A percentile compares a stretch with the other conserved stretches of the same genome.
Conservation (phyloP, 2,888 invertebrate species). For the Arctia plantaginis region DNA sequence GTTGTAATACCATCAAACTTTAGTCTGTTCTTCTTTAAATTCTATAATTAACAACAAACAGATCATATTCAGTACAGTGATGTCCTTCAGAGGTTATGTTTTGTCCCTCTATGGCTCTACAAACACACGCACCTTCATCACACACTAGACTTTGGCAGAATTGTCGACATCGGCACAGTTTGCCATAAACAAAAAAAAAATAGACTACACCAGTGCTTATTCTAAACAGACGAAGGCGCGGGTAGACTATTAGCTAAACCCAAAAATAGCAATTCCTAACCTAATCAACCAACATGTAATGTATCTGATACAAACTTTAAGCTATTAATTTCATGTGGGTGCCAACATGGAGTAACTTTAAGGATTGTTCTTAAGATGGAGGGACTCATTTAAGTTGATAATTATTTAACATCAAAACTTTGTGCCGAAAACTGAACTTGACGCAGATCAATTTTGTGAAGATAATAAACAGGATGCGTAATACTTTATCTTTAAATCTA, state of each 20-base stretch:
- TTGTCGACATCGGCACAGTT: too few relatives aligned
- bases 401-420: constrained; percentile 51
- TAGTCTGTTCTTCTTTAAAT: too few relatives aligned
- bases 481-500: background rate
- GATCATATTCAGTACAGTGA: too few relatives aligned
- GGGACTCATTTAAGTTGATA: constrained; percentile 50
- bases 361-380: constrained; percentile 42
- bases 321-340: constrained; percentile 31
- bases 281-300: constrained; percentile 2
- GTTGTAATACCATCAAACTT: too few relatives aligned
- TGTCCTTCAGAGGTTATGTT: too few relatives aligned
- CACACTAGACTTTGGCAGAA: too few relatives aligned
- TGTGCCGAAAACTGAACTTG: constrained; percentile 26
- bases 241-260: background rate
- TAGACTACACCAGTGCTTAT: background rate
- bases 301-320: constrained; percentile 10
- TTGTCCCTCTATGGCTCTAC: too few relatives aligned
- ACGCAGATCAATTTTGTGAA: constrained; percentile 33
- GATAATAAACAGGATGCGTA: background rate
- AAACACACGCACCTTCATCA: too few relatives aligned
- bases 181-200: too few relatives aligned
- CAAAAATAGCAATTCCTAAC: background rate
- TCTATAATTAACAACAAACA: too few relatives aligned
- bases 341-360: constrained; percentile 35
- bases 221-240: background rate